Evolutionary conservation across 2,888 invertebrate species (phyloP).

Genomic region (Lycophotia porphyrea): DNA sequence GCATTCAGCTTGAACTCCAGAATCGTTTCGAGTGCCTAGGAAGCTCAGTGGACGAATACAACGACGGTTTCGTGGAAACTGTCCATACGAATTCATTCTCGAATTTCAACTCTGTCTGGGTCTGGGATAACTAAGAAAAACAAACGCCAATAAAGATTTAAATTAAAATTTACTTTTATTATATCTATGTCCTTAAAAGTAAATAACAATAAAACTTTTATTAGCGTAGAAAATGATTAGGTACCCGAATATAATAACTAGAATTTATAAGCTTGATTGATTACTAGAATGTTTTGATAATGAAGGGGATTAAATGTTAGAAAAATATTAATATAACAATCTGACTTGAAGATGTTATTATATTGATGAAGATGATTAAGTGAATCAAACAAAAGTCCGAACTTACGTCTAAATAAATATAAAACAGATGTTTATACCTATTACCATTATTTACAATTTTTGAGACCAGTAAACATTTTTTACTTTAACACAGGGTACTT

Average conservation of each 20-base stretch:
- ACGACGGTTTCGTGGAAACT: no score
- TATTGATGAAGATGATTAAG: conserved; percentile 30
- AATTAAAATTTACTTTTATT: conserved; percentile 76
- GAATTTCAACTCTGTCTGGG: neutral
- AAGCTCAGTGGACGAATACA: no score
- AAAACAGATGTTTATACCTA: conserved; percentile 66
- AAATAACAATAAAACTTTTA: conserved; percentile 81
- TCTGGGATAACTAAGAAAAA: neutral
- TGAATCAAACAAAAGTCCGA: conserved; percentile 49
- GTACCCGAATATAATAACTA: conserved; percentile 63
- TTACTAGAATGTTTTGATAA: conserved; percentile 50
- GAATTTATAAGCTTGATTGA: conserved; percentile 61
- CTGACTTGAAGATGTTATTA: conserved; percentile 24
- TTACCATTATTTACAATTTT: conserved; percentile 69
- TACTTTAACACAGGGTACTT: conserved; percentile 30
- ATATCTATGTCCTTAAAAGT: conserved; percentile 81
- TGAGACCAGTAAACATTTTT: conserved; percentile 64
- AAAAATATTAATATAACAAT: conserved; percentile 53
- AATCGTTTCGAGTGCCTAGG: no score
- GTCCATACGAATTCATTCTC: no score
- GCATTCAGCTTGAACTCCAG: no score
- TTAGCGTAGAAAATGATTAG: conserved; percentile 71
- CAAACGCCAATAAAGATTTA: conserved; percentile 47
- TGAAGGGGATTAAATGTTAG: conserved; percentile 38
- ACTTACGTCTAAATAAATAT: conserved; percentile 78